Base-by-base conservation (phyloP, 1,140 invertebrate genomes). In the Adelges cooleyi region DNA sequence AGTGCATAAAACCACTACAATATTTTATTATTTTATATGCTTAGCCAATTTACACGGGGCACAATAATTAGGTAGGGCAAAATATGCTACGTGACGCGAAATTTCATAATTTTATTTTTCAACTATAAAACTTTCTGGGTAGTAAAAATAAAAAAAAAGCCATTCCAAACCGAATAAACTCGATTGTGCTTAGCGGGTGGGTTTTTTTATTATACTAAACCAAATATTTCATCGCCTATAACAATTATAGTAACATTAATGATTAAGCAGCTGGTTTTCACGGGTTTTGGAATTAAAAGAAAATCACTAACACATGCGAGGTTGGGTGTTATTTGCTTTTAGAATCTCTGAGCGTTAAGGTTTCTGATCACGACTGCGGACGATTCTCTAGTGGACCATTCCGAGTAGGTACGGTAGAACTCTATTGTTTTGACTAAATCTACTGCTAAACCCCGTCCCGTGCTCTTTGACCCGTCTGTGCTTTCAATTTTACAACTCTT, bases 11-110 rank as follows among this genome's bases (percentile, higher is more conserved):
- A 48, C 17, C 17, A 62, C 56, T 62, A 20, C 42, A 42, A 59
- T n/a, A n/a, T 59, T 46, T 62, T 62, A 62, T 62, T 62, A 62
- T 62, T 62, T 62, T 62, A 62, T 62, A 27, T 20, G 56, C 46
- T 62, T 62, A 42, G 23, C 15, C 20, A 62, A 62, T 62, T 29
- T 62, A 33, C 23, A 48, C 25, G 20, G 18, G 22, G 33, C 22
- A 62, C 36, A 8, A 44, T 62, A 62, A 62, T 62, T 62, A 62
- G 25, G 33, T 42, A 25, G 20, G 18, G 42, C 22, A 48, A 48
- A 27, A 17, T 29, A 48, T 46, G 54, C 9, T 48, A 62, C 56
- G 56, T 62, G 56, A 62, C 56, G 44, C 15, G 42, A 33, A 29
- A 25, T 48, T 62, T 62, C 40, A 15, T 62, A 46, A 46, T 62